phyloP scores from a whole-genome alignment of 2,888 invertebrate genomes.

The Cerastoderma edule region DNA sequence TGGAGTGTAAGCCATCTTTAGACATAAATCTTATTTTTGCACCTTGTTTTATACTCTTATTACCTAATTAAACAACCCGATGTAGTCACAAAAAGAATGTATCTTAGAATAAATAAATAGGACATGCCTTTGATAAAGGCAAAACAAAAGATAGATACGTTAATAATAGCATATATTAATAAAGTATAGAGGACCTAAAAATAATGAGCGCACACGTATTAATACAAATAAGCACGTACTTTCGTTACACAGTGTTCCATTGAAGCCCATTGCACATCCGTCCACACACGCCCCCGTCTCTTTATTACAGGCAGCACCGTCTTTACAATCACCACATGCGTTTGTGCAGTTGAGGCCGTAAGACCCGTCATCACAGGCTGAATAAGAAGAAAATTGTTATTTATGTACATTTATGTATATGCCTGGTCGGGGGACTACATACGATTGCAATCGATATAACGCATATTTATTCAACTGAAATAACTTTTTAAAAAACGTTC shows the following conservation, averaged over 20 bases:
- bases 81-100: not conserved
- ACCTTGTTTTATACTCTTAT: no score
- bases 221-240: slow-evolving; percentile 22
- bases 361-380: slow-evolving; percentile 8
- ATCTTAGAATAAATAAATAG: not conserved
- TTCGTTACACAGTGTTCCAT: slow-evolving; percentile 39
- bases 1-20: no score
- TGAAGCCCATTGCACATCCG: slow-evolving; percentile 45
- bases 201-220: not conserved
- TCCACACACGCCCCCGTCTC: slow-evolving; percentile 49
- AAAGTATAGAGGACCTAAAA: not conserved
- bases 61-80: not conserved
- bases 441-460: not conserved
- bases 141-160: not conserved
- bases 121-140: not conserved
- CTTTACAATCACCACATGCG: slow-evolving; percentile 44
- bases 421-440: not conserved
- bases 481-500: not conserved
- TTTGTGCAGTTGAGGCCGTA: slow-evolving; percentile 3
- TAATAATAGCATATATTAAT: not conserved
- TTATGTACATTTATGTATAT: not conserved
- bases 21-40: no score
- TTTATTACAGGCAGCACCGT: slow-evolving; percentile 47
- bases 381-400: not conserved
- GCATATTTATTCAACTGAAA: not conserved